phyloP scores from a whole-genome alignment of 2,888 invertebrate species.

The Drosophila borealis region DNA sequence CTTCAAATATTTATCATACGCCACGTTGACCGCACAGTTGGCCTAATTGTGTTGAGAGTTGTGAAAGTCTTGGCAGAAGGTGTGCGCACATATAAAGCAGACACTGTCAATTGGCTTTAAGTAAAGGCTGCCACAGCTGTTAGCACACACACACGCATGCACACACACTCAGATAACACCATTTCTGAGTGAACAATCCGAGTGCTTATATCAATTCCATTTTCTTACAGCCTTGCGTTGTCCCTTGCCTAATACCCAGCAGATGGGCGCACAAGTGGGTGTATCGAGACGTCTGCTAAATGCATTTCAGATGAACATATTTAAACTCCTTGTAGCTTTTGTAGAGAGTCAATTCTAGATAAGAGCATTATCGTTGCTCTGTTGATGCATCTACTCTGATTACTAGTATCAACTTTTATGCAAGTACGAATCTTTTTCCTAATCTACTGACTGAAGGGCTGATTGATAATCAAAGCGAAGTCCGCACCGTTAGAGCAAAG shows the following conservation, averaged over 20 bases:
- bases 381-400: slow-evolving; percentile 15
- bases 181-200: slow-evolving; percentile 14
- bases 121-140: slow-evolving; percentile 41
- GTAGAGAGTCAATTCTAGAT: slow-evolving; percentile 25
- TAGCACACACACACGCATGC: slow-evolving; percentile 12
- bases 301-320: slow-evolving; percentile 17
- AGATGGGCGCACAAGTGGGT: slow-evolving; percentile 1
- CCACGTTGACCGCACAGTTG: slow-evolving; percentile 49
- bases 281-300: not conserved
- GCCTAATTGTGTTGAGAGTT: slow-evolving; percentile 29
- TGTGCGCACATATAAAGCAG: slow-evolving; percentile 16
- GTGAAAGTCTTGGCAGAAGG: slow-evolving; percentile 1
- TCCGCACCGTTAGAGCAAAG: too few relatives aligned
- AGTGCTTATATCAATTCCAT: slow-evolving; percentile 34
- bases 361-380: slow-evolving; percentile 24
- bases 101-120: slow-evolving; percentile 34
- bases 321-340: slow-evolving; percentile 14
- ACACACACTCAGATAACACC: slow-evolving; percentile 1
- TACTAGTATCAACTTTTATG: not conserved
- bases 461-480: too few relatives aligned
- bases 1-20: slow-evolving; percentile 66
- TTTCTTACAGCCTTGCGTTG: slow-evolving; percentile 19
- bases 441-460: too few relatives aligned
- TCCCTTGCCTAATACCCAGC: slow-evolving; percentile 6
- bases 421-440: too few relatives aligned